Evolutionary conservation across 2,888 invertebrate genomes (phyloP).

Genomic region (Drosophila mimetica): DNA sequence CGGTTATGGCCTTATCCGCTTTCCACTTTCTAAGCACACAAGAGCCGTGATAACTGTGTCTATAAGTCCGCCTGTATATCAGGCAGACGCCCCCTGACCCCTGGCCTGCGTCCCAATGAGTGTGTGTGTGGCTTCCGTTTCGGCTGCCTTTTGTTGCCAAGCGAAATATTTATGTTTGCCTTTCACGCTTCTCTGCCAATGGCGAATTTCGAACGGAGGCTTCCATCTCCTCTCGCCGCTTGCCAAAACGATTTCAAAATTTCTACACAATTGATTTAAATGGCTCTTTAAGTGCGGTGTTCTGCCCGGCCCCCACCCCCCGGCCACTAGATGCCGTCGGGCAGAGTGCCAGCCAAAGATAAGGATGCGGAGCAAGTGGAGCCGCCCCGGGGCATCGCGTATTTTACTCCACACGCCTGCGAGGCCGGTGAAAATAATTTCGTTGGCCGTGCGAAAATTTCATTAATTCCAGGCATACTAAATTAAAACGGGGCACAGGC

Average conservation of each 20-base stretch:
- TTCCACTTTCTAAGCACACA: slow-evolving; percentile 62
- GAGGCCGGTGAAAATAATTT: slow-evolving; percentile 54
- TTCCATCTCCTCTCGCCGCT: slow-evolving; percentile 21
- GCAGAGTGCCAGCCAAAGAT: slow-evolving; percentile 7
- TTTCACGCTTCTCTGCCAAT: slow-evolving; percentile 68
- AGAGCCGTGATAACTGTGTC: slow-evolving; percentile 60
- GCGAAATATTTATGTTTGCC: slow-evolving; percentile 74
- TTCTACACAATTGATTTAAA: slow-evolving; percentile 78
- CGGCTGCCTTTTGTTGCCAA: slow-evolving; percentile 60
- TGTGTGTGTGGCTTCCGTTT: slow-evolving; percentile 43
- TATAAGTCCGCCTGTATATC: slow-evolving; percentile 27
- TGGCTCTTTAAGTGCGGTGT: slow-evolving; percentile 59
- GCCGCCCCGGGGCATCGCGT: slow-evolving; percentile 8
- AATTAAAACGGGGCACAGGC: slow-evolving; percentile 44
- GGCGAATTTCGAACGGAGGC: slow-evolving; percentile 14
- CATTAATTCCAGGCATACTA: slow-evolving; percentile 62
- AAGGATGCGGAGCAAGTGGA: slow-evolving; percentile 9
- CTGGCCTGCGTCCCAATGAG: slow-evolving; percentile 5
- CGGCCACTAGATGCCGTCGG: slow-evolving; percentile 1
- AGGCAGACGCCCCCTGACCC: slow-evolving; percentile 5
- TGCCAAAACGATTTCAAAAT: slow-evolving; percentile 58
- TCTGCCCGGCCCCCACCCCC: neutral
- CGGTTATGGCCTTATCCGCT: slow-evolving; percentile 49
- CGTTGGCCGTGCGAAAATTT: slow-evolving; percentile 60
- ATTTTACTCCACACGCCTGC: slow-evolving; percentile 21